Conservation (phyloP, 2,888 invertebrate species). For the Girardia tigrina region DNA sequence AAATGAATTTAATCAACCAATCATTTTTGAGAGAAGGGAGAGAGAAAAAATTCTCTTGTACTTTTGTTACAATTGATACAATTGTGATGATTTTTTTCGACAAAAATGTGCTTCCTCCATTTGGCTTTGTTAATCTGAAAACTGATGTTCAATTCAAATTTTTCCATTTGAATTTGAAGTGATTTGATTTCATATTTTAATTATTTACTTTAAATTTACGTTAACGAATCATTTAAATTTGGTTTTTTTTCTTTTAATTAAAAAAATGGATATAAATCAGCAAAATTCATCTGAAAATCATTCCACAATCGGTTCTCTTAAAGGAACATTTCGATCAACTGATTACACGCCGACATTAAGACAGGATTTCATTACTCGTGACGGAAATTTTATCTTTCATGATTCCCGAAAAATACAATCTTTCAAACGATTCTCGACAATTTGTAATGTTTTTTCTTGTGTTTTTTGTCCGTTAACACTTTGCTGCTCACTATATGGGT, state of each 20-base stretch:
- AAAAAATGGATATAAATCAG: background rate
- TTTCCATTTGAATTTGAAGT: too few relatives aligned
- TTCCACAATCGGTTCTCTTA: background rate
- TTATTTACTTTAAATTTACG: too few relatives aligned
- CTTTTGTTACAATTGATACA: too few relatives aligned
- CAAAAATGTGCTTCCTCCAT: too few relatives aligned
- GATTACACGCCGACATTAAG: conserved; percentile 4
- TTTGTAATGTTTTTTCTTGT: background rate
- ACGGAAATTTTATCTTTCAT: conserved; percentile 4
- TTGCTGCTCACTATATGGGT: conserved; percentile 8
- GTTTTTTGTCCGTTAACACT: background rate
- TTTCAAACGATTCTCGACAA: background rate
- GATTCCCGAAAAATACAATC: conserved; percentile 14
- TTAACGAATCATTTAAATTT: too few relatives aligned
- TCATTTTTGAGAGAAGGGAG: too few relatives aligned
- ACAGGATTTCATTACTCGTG: background rate
- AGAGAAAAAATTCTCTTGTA: too few relatives aligned
- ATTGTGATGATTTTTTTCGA: too few relatives aligned
- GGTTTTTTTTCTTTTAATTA: background rate
- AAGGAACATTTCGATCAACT: background rate
- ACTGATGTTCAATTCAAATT: too few relatives aligned
- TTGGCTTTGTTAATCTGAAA: too few relatives aligned
- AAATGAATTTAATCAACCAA: too few relatives aligned
- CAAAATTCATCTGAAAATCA: conserved; percentile 15
- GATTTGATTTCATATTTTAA: too few relatives aligned